Percentiles rank a stretch among this genome's conserved stretches.
These are phyloP conservation scores for Dermochelys coriacea DNA, from an alignment of 2,797 vertebrate species.

Conservation along the genomic window DNA sequence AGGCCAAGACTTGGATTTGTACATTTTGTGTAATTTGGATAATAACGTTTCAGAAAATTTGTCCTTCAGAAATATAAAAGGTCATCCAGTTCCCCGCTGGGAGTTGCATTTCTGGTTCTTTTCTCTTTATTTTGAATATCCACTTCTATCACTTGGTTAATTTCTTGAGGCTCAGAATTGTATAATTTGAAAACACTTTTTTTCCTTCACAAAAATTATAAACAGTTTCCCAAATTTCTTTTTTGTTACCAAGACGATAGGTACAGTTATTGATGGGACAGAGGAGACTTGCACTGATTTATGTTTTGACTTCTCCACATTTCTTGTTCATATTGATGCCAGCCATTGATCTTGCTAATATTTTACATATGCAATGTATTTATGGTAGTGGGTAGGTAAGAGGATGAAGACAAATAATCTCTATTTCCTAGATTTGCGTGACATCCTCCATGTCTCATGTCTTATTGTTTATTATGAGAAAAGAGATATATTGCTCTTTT, in stretches of 20 bases:
- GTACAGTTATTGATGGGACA: neutral
- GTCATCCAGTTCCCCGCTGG: constrained; percentile 46
- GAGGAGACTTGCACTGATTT: neutral
- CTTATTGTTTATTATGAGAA: neutral
- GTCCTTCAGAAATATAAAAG: constrained; percentile 47
- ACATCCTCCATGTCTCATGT: neutral
- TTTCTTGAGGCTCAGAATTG: constrained; percentile 37
- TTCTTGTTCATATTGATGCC: neutral
- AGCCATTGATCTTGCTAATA: neutral
- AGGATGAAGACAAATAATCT: neutral
- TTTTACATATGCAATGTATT: neutral
- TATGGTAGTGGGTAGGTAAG: neutral
- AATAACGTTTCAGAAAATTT: constrained; percentile 49
- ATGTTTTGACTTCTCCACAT: neutral
- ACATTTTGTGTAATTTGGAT: constrained; percentile 58
- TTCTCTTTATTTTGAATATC: constrained; percentile 39
- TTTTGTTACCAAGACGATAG: neutral
- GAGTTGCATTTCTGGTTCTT: constrained; percentile 39
- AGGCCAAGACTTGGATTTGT: constrained; percentile 49
- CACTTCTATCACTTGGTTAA: constrained; percentile 51
- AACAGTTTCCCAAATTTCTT: constrained; percentile 1
- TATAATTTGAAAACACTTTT: neutral
- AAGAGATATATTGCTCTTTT: neutral
- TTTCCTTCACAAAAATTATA: neutral
- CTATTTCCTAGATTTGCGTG: neutral